Base-by-base conservation (phyloP, 2,113 vertebrate species). In the Thamnophis sirtalis region DNA sequence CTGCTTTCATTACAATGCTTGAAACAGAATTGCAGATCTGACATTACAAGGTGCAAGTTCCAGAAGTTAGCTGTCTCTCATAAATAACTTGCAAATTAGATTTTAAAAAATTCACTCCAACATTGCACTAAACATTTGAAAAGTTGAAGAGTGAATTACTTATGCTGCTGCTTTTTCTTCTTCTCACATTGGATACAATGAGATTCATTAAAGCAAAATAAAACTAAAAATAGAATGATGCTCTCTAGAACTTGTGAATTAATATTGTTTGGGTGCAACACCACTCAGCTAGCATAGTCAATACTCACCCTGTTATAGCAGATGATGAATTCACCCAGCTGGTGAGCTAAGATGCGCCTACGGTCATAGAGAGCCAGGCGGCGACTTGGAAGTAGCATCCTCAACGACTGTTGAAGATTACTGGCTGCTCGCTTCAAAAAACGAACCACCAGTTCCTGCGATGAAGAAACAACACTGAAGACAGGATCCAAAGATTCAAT, bases 371-470 rank as follows among this genome's bases (percentile, higher is more conserved):
- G 96, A 5, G 98, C 97, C 13, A 99, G 92, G 38, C 96, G 97
- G 15, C 95, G 98, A 93, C 98, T 98, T 87, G 99, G 99, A 73
- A 98, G 93, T 10, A 98, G 96, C 97, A 99, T 95, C 93, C 95
- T 97, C 94, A 99, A 93, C 55, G 98, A 98, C 92, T 98, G 98
- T 43, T 98, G 98, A 33, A 99, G 98, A 95, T 99, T 99, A 96
- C 96, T 97, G 93, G 98, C 98, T 60, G 99, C 99, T 96, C 98
- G 97, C 94, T 97, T 98, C 95, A 99, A 97, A 95, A 99, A 99
- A 90, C 98, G 98, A 90, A 99, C 97, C 91, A 99, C 98, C 84
- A 99, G 97, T 92, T 99, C 99, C 99, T 99, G 95, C 38, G 92
- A 90, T 86, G 91, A 92, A 93, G 53, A 92, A n/a, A 92, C 3